Conservation (phyloP, 2,888 invertebrate genomes). For the Atethmia centrago region DNA sequence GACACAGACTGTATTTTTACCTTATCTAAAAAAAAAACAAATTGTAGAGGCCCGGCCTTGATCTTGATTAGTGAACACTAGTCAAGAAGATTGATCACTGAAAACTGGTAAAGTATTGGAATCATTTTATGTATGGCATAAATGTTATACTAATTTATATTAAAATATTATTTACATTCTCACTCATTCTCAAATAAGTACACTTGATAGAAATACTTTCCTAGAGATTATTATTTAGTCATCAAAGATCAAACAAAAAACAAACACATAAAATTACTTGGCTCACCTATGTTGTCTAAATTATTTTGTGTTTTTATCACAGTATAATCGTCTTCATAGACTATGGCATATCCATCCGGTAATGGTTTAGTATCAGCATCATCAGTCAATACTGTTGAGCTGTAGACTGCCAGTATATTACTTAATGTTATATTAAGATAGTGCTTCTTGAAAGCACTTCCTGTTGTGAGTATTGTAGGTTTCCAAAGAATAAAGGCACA, state of each 20-base stretch:
- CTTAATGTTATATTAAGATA: slow-evolving; percentile 86
- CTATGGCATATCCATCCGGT: slow-evolving; percentile 78
- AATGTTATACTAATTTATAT: not conserved
- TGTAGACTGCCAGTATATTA: slow-evolving; percentile 85
- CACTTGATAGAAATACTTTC: not conserved
- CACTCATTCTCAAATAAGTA: not conserved
- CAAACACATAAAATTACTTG: not conserved
- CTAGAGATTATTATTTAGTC: not conserved
- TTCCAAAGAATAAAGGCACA: slow-evolving; percentile 83
- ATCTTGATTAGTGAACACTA: not conserved
- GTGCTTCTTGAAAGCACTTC: slow-evolving; percentile 85
- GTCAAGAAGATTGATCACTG: not conserved
- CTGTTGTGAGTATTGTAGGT: slow-evolving; percentile 87
- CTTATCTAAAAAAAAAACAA: too few species aligned
- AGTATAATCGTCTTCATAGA: slow-evolving; percentile 79
- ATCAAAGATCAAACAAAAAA: not conserved
- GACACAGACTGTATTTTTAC: too few species aligned
- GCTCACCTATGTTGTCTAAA: slow-evolving; percentile 75
- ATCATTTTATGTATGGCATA: not conserved
- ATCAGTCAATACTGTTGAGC: slow-evolving; percentile 76
- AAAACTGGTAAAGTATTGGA: not conserved
- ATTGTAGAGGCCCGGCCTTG: too few species aligned
- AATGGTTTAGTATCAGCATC: slow-evolving; percentile 70
- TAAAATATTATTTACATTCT: not conserved
- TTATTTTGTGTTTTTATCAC: slow-evolving; percentile 77